These are phyloP conservation scores for Branchellion lobata DNA, from an alignment of 2,888 invertebrate species.

Conservation along the genomic window DNA sequence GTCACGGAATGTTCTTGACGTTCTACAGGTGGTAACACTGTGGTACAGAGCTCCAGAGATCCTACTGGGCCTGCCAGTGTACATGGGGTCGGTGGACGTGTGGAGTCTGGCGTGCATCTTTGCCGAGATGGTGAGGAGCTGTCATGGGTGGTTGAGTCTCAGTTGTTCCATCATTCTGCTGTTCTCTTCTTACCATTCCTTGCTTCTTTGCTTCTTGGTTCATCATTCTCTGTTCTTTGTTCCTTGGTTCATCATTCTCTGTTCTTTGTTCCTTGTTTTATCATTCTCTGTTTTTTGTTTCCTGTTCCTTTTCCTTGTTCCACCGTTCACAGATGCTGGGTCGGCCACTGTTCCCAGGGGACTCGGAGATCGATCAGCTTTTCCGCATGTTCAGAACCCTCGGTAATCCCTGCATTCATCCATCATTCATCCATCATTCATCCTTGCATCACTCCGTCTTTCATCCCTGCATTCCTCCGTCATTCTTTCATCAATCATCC, in stretches of 20 bases:
- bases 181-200: background rate
- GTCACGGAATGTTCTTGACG: background rate
- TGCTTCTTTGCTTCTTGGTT: constrained; percentile 12
- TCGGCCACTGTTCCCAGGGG: constrained; percentile 91
- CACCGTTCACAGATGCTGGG: constrained; percentile 71
- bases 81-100: constrained; percentile 72
- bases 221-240: background rate
- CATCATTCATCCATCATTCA: too few species aligned
- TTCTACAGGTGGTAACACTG: constrained; percentile 30
- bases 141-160: too few species aligned
- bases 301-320: too few species aligned
- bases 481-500: too few species aligned
- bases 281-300: too few species aligned
- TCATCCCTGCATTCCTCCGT: too few species aligned
- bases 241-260: background rate
- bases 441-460: background rate
- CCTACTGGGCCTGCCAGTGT: constrained; percentile 60
- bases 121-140: constrained; percentile 83
- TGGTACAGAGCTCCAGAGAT: constrained; percentile 51
- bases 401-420: too few species aligned
- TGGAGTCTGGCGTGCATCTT: constrained; percentile 98
- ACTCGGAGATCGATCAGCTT: constrained; percentile 96
- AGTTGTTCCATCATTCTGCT: too few species aligned
- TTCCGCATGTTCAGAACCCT: constrained; percentile 81
- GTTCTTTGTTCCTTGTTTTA: too few species aligned